Base-by-base conservation (phyloP, 2,888 invertebrate genomes). In the Heteromyza rotundicornis region DNA sequence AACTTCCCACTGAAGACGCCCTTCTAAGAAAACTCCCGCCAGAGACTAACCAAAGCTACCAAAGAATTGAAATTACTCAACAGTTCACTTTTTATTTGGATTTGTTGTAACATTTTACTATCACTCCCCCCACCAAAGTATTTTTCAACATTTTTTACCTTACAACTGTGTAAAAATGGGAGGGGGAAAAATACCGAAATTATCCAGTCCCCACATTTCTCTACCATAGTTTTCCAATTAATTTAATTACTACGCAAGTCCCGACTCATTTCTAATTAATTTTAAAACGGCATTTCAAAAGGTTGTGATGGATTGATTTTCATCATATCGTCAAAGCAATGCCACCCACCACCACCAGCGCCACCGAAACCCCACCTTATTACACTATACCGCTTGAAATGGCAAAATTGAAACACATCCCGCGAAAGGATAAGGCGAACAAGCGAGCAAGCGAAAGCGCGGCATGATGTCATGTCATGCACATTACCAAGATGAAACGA, bases 281-380 rank as follows among this genome's bases (percentile, higher is more conserved):
- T 61, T 47, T 57, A 19, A 57, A 57, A 53, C 32, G 55, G 55
- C 62, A 58, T 62, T 58, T 62, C 36, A 50, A 50, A 55, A 62
- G 62, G 35, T 55, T 62, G 57, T 62, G 62, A 62, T 62, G 62
- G 49, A 62, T 62, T 62, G 62, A 59, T 62, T 58, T 55, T 55
- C 55, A 36, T 22, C 40, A 24, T 20, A 51, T 40, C 40, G 16
- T 20, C 12, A 40, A 40, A 47, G 47, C 20, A 47, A 20, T 19
- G 17, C 16, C 40, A 40, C 3, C 40, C 40, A 40, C 5, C 27
- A 27, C 27, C 40, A 40, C 3, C 40, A 10, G 14, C 40, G 5
- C 32, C 32, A 32, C 12, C 12, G 12, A 32, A 32, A 32, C 12
- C 32, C n/a, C n/a, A n/a, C n/a, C n/a, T n/a, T n/a, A n/a, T n/a